Percentiles rank a stretch among this genome's conserved stretches.
Conservation (phyloP, 2,113 vertebrate genomes). For the Corvus moneduloides region DNA sequence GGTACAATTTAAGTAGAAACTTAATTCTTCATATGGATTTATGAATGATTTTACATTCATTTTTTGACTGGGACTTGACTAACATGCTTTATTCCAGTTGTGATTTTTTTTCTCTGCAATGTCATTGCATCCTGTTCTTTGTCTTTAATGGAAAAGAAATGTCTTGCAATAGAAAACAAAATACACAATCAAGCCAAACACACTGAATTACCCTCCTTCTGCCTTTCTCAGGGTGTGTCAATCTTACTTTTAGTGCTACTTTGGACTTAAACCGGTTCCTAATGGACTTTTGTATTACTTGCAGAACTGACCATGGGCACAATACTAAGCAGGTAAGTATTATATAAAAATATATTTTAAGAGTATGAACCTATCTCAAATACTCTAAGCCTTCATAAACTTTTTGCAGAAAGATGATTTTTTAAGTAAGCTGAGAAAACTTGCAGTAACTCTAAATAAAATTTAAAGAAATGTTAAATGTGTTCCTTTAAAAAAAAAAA, state of each 20-base stretch:
- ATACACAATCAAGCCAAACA: neutral
- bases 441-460: neutral
- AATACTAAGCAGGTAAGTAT: neutral
- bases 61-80: neutral
- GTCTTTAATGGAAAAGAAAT: neutral
- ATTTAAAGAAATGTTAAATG: neutral
- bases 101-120: neutral
- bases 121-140: neutral
- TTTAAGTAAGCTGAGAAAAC: neutral
- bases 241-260: neutral
- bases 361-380: neutral
- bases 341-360: neutral
- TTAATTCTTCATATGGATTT: neutral
- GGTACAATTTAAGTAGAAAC: neutral
- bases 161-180: neutral
- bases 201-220: neutral
- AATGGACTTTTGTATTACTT: neutral
- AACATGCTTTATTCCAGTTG: neutral
- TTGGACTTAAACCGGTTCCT: neutral
- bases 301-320: neutral
- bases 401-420: neutral
- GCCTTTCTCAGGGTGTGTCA: fast-evolving
- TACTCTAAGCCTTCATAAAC: neutral
- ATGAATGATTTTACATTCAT: neutral
- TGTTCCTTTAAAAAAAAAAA: neutral